Evolutionary conservation across 2,113 vertebrate species (phyloP).

Genomic region (Sebastes fasciatus): DNA sequence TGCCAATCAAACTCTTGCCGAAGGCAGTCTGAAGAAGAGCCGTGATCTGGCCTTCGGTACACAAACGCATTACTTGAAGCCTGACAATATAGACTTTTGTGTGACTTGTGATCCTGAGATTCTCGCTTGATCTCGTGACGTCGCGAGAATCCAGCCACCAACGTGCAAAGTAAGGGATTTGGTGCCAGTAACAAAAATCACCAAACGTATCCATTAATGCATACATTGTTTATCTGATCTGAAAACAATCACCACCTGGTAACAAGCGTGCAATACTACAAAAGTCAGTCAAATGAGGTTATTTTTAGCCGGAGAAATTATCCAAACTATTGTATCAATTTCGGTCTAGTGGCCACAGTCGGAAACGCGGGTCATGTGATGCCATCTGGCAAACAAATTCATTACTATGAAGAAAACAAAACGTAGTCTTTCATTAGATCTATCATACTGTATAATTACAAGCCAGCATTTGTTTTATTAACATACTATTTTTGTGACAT

Average conservation of each 20-base stretch:
- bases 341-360: neutral
- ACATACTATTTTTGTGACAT: constrained; percentile 4
- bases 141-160: no score
- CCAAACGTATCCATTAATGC: neutral
- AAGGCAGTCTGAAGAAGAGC: no score
- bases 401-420: neutral
- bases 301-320: neutral
- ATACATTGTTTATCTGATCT: neutral
- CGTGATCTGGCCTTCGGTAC: no score
- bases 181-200: neutral
- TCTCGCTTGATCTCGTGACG: no score
- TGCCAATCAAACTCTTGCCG: no score
- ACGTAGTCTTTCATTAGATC: neutral
- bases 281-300: neutral
- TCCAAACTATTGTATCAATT: neutral
- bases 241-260: neutral
- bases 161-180: neutral
- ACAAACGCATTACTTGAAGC: no score
- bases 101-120: no score
- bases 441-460: constrained; percentile 13
- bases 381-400: neutral
- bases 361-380: constrained; percentile 13
- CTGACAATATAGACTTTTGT: no score
- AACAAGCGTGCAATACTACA: neutral
- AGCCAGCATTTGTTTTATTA: neutral